Evolutionary conservation across 2,113 vertebrate species (phyloP).

Genomic region (Bos indicus): DNA sequence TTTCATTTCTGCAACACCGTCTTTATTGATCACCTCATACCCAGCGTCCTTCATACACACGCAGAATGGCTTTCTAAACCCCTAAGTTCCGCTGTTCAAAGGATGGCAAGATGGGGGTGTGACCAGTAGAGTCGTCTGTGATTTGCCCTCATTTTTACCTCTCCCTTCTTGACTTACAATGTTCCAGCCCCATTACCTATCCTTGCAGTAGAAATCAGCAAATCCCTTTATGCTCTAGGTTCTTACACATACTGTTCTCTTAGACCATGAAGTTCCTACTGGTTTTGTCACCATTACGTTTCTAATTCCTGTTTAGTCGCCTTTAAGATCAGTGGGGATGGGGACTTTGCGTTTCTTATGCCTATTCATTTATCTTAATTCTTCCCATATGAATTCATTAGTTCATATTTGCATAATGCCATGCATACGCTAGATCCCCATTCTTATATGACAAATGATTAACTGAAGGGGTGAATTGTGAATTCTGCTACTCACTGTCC

Average conservation of each 20-base stretch:
- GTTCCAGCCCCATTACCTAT: neutral
- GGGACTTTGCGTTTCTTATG: neutral
- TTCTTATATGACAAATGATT: neutral
- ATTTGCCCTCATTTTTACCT: neutral
- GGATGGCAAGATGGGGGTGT: neutral
- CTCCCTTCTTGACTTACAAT: neutral
- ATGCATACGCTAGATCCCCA: neutral
- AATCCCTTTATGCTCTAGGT: neutral
- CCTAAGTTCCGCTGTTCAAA: neutral
- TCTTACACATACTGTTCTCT: neutral
- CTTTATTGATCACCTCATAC: neutral
- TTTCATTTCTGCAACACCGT: neutral
- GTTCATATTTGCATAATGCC: neutral
- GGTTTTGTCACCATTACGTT: neutral
- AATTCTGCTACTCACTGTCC: neutral
- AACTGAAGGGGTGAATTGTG: neutral
- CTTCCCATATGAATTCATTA: neutral
- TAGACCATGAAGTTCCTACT: neutral
- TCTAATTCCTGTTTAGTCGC: neutral
- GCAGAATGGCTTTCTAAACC: neutral
- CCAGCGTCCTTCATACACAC: neutral
- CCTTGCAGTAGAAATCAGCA: neutral
- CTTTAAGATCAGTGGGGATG: neutral
- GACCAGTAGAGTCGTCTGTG: neutral
- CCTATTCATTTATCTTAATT: neutral